Conservation (phyloP, 1,140 invertebrate genomes). For the Ceratitis capitata region DNA sequence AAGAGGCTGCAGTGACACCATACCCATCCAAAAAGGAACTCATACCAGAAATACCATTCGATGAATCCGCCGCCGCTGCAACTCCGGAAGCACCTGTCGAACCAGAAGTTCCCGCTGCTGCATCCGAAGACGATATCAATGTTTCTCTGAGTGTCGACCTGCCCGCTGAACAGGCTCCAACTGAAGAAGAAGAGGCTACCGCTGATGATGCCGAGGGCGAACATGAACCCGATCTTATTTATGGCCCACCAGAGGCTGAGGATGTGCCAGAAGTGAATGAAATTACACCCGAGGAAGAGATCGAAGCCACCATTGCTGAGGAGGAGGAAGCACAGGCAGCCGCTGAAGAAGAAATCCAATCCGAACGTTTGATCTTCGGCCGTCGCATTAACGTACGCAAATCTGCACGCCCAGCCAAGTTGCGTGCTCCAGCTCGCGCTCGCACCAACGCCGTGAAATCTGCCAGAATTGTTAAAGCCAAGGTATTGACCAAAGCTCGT, state of each 20-base stretch:
- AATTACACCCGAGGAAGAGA: background rate
- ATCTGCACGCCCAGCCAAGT: conserved; percentile 37
- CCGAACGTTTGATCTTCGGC: conserved; percentile 23
- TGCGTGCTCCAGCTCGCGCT: conserved; percentile 18
- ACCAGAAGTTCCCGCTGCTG: background rate
- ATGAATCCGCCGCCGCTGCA: conserved; percentile 49
- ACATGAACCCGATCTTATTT: conserved; percentile 56
- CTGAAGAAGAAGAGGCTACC: background rate
- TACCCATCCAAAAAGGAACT: conserved; percentile 59
- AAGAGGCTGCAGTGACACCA: conserved; percentile 53
- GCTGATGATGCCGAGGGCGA: background rate
- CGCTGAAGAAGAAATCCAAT: conserved; percentile 24
- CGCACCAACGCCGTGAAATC: background rate
- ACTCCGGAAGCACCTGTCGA: background rate
- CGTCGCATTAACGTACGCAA: conserved; percentile 37
- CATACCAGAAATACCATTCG: conserved; percentile 59
- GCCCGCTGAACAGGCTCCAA: background rate
- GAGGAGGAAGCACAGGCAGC: background rate
- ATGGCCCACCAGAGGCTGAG: conserved; percentile 54
- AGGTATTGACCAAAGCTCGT: background rate
- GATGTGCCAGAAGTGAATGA: conserved; percentile 13
- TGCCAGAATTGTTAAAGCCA: background rate
- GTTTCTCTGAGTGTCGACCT: background rate
- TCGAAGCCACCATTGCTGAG: background rate
- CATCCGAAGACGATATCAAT: background rate